These are phyloP conservation scores for Rhamphomyia laevipes DNA, from an alignment of 2,888 invertebrate genomes.

Conservation along the genomic window DNA sequence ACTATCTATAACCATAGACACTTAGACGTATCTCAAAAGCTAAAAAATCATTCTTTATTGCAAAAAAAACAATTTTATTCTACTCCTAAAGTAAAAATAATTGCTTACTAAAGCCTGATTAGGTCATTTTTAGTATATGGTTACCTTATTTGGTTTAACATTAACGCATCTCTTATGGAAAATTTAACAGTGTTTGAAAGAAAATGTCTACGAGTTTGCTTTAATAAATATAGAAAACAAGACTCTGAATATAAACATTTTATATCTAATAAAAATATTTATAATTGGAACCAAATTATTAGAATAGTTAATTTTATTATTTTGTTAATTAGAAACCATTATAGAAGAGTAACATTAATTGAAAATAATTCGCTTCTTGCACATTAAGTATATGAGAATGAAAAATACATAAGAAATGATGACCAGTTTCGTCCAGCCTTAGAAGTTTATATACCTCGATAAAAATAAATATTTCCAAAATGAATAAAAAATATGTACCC, in stretches of 20 bases:
- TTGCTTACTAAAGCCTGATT: not conserved
- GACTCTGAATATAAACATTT: not conserved
- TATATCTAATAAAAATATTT: not conserved
- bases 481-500: not conserved
- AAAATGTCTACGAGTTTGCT: slow-evolving; percentile 1
- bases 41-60: not conserved
- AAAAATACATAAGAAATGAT: not conserved
- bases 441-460: not conserved
- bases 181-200: not conserved
- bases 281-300: not conserved
- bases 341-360: not conserved
- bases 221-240: not conserved
- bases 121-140: not conserved
- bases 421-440: not conserved
- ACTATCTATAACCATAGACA: too few species aligned
- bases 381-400: not conserved
- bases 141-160: not conserved
- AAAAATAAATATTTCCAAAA: not conserved
- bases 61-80: not conserved
- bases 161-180: not conserved
- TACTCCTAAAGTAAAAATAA: not conserved
- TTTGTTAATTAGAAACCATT: not conserved
- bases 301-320: not conserved
- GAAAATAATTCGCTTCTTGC: not conserved
- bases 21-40: too few species aligned